Conservation (phyloP, 37 sponge, comb jelly and placozoan species). For the Crambe crambe region DNA sequence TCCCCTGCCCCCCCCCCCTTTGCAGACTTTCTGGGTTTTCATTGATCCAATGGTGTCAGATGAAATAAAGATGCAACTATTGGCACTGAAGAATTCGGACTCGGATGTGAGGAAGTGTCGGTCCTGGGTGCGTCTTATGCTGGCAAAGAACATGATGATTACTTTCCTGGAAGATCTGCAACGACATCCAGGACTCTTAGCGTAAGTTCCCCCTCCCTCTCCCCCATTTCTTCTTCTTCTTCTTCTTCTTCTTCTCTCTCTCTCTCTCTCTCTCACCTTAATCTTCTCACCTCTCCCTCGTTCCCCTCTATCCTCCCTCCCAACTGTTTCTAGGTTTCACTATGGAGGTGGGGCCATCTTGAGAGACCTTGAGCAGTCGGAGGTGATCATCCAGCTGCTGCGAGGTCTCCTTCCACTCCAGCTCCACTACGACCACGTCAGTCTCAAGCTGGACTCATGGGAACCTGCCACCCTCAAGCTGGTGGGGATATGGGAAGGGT, state of each 20-base stretch:
- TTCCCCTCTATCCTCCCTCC: too few species aligned
- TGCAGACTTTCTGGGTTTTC: slow-evolving; percentile 77
- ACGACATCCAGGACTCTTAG: slow-evolving; percentile 54
- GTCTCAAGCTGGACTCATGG: slow-evolving; percentile 35
- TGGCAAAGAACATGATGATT: slow-evolving; percentile 39
- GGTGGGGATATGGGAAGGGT: slow-evolving; percentile 39
- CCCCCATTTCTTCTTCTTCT: background rate
- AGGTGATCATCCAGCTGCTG: slow-evolving; percentile 36
- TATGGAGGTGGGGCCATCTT: slow-evolving; percentile 41
- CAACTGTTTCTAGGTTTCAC: slow-evolving; percentile 21
- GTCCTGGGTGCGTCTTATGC: slow-evolving; percentile 58
- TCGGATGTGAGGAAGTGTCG: slow-evolving; percentile 73
- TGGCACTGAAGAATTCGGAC: slow-evolving; percentile 41
- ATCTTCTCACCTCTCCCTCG: too few species aligned
- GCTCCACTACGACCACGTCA: slow-evolving; percentile 44
- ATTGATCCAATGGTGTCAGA: slow-evolving; percentile 58
- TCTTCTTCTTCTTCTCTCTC: background rate
- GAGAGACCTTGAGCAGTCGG: slow-evolving; percentile 37
- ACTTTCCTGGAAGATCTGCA: slow-evolving; percentile 55
- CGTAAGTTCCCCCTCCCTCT: slow-evolving; percentile 24
- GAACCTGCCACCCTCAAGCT: slow-evolving; percentile 27
- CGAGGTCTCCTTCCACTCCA: slow-evolving; percentile 30
- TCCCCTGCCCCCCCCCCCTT: background rate
- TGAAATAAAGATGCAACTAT: slow-evolving; percentile 59
- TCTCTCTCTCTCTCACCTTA: background rate